A percentile compares a stretch with the other conserved stretches of the same genome.
Conservation (phyloP, 2,797 vertebrate genomes). For the Cyprinodon diabolis region DNA sequence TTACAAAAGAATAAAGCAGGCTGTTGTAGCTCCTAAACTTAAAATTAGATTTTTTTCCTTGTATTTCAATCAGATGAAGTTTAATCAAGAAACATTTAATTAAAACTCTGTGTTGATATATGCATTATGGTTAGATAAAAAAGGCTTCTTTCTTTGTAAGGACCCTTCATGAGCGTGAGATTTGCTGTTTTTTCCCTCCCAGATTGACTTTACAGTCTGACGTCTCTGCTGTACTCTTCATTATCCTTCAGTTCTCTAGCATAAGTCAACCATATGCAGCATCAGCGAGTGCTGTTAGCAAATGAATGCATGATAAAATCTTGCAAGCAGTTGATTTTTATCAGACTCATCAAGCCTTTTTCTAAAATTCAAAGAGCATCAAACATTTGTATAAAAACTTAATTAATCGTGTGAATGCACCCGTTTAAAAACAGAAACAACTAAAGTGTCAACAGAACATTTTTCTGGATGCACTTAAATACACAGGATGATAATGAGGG, state of each 20-base stretch:
- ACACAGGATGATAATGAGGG: not conserved
- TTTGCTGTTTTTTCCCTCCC: not conserved
- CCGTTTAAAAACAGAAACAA: not conserved
- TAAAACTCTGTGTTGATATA: not conserved
- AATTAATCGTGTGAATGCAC: not conserved
- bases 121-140: not conserved
- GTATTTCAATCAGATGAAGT: slow-evolving; percentile 41
- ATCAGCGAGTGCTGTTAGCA: slow-evolving; percentile 18
- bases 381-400: not conserved
- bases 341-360: not conserved
- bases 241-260: slow-evolving; percentile 4
- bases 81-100: slow-evolving; percentile 7
- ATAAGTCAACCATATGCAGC: slow-evolving; percentile 9
- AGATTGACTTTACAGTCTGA: not conserved
- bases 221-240: not conserved
- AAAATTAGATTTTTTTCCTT: slow-evolving; percentile 41
- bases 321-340: slow-evolving; percentile 2
- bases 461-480: not conserved
- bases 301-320: slow-evolving; percentile 6
- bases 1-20: not conserved
- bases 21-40: slow-evolving; percentile 26
- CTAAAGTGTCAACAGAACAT: no score
- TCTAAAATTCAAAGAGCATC: not conserved
- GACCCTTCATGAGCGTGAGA: not conserved
- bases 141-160: not conserved